Evolutionary conservation across 2,113 vertebrate genomes (phyloP).

Genomic region (Rousettus leschenaultii): DNA sequence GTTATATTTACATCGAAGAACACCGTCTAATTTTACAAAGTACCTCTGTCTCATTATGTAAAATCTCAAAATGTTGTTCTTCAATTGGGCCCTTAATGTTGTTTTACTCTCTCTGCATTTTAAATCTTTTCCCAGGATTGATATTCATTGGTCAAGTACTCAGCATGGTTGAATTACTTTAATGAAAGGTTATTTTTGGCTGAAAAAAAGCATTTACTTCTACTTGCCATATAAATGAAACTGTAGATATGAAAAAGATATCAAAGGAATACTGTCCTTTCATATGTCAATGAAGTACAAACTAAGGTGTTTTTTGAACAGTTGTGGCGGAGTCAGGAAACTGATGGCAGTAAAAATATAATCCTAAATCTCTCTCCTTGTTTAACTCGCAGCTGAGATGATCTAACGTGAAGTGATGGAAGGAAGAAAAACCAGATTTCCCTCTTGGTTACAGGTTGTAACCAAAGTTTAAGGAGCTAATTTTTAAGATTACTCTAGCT

Average conservation of each 20-base stretch:
- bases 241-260: not conserved
- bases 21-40: not conserved
- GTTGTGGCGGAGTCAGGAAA: constrained; percentile 9
- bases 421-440: not conserved
- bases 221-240: not conserved
- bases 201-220: not conserved
- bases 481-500: not conserved
- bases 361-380: not conserved
- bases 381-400: not conserved
- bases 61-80: constrained; percentile 22
- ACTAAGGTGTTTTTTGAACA: not conserved
- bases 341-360: not conserved
- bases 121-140: not conserved
- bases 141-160: not conserved
- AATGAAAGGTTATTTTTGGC: constrained; percentile 1
- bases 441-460: not conserved
- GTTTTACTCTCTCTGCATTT: not conserved
- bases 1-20: not conserved
- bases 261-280: not conserved
- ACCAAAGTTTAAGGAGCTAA: not conserved
- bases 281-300: not conserved
- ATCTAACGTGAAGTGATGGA: not conserved
- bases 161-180: not conserved
- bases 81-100: not conserved
- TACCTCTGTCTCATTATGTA: not conserved